Evolutionary conservation across 53 echinoderm and acorn worm species (phyloP), one percentile per base, ranked within the genome.

Genomic region (Holothuria leucospilota): DNA sequence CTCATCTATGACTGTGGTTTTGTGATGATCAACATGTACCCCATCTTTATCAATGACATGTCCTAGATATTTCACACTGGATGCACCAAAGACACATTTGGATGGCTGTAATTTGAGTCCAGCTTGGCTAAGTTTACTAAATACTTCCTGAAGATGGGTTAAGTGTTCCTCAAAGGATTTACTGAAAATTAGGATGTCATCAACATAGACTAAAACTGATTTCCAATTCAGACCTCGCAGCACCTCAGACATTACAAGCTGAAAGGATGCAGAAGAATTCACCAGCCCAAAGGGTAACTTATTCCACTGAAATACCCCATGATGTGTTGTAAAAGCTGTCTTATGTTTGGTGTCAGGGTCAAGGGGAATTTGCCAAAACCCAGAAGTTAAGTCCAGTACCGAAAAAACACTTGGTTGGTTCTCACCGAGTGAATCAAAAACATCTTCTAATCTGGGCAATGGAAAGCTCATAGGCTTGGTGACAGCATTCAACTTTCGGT

Each of bases 371-470:
- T 86, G 77, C 87, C 86, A 90, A 73, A 86, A 90, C 0, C 84
- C 91, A 38, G 91, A 87, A 39, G 62, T 39, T 4, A 91, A 39
- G 51, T 91, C 86, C 18, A 87, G 82, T 2, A 87, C 91, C 2
- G 87, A 74, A 46, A 91, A 84, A 64, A 87, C 69, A 28, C 42
- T 41, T 23, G 91, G 83, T 67, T 84, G 69, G 20, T 70, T 34
- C 84, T 91, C 91, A 21, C 85, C 91, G 25, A 87, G 51, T 21
- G 81, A 82, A 63, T 91, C n/a, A n/a, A n/a, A n/a, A n/a, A n/a
- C n/a, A n/a, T n/a, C n/a, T n/a, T n/a, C n/a, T n/a, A n/a, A n/a
- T 8, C 91, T 68, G 23, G 87, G 78, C 24, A 91, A 63, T 82
- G 87, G 69, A 53, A 88, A 91, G n/a, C 65, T 82, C 79, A 85